Percentiles rank a stretch among this genome's conserved stretches.
These are phyloP conservation scores for Coendou prehensilis DNA, from an alignment of 2,797 vertebrate species.

Conservation along the genomic window DNA sequence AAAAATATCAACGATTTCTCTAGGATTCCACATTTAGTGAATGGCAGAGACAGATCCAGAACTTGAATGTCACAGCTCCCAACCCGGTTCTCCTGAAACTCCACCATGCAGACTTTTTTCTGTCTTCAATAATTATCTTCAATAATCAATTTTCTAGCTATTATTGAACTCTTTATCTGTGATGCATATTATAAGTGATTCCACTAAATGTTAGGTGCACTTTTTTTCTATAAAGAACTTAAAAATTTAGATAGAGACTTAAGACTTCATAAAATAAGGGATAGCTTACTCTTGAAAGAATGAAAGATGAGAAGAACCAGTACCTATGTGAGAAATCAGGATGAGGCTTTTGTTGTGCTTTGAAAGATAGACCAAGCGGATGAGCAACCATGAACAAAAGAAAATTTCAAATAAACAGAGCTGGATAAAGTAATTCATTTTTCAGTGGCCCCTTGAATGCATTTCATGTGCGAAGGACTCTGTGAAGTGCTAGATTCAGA, in stretches of 20 bases:
- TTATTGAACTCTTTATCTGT: not conserved
- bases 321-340: not conserved
- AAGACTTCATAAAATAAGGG: not conserved
- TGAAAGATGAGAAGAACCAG: not conserved
- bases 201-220: not conserved
- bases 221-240: not conserved
- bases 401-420: not conserved
- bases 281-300: not conserved
- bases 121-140: not conserved
- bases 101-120: not conserved
- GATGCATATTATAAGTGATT: not conserved
- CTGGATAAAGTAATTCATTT: not conserved
- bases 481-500: not conserved
- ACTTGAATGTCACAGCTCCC: not conserved
- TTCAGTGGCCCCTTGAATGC: not conserved
- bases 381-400: not conserved
- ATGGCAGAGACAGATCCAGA: not conserved
- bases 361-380: not conserved
- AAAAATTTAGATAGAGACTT: not conserved
- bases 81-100: not conserved
- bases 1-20: not conserved
- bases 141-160: not conserved
- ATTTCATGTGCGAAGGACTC: not conserved
- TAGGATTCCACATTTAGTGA: not conserved
- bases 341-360: not conserved